Conservation (phyloP, 2,797 vertebrate species). For the Erpetoichthys calabaricus region DNA sequence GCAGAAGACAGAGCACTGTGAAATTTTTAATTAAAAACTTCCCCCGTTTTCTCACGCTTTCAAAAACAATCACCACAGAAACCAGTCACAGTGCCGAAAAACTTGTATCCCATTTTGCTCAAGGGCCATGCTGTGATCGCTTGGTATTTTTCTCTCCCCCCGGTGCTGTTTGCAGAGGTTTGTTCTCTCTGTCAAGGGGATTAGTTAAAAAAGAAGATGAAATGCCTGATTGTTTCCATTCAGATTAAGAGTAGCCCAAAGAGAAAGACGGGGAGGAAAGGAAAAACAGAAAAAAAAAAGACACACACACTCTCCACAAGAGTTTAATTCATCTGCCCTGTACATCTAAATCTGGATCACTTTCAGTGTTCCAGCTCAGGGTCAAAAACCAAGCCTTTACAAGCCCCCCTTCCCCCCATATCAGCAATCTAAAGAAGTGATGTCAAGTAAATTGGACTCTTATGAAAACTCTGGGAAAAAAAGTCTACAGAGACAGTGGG, state of each 20-base stretch:
- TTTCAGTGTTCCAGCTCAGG: no score
- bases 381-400: no score
- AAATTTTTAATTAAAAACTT: conserved; percentile 15
- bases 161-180: conserved; percentile 12
- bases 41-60: conserved; percentile 8
- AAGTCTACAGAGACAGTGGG: no score
- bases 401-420: no score
- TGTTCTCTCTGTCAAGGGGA: conserved; percentile 11
- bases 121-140: conserved; percentile 16
- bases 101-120: conserved; percentile 7
- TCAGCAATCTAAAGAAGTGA: no score
- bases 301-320: no score
- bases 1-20: conserved; percentile 1
- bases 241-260: conserved; percentile 10
- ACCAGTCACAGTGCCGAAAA: conserved; percentile 12
- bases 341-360: no score
- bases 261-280: conserved; percentile 3
- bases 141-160: conserved; percentile 8
- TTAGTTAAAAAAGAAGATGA: conserved; percentile 6
- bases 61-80: conserved; percentile 21
- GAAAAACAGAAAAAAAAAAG: background rate
- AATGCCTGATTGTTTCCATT: conserved; percentile 8
- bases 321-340: no score
- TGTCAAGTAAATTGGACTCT: no score
- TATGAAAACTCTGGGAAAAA: no score